Base-by-base conservation (phyloP, 2,113 vertebrate species). In the Cinclus cinclus region DNA sequence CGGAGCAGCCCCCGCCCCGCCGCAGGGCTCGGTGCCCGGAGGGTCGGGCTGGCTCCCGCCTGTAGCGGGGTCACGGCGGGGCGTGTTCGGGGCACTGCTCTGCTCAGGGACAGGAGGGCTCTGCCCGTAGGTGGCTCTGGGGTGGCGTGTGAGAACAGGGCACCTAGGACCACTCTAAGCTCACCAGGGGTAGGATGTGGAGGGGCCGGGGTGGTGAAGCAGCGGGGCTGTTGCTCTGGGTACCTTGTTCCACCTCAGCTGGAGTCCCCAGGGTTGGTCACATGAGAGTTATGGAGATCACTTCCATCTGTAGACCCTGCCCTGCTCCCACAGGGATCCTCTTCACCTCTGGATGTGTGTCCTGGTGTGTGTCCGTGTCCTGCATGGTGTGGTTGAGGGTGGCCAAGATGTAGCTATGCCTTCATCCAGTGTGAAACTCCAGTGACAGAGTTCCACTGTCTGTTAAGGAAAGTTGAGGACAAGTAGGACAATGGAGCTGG, bases 381-480 rank as follows among this genome's bases (percentile, higher is more conserved):
- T 31, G 62, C 33, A 0, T 3, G n/a, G 10, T 0, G 5, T 46
- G 30, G 46, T 5, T 47, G 60, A 27, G 59, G 0, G 3, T 2
- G 6, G 21, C 28, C 44, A 11, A 59, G 60, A 20, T 2, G 4
- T 14, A 19, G 62, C 50, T 31, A 30, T 56, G 15, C 21, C 33
- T 22, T 44, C 7, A 1, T 28, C 21, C 53, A 22, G 15, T 11
- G 55, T 42, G 89, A 13, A 49, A 22, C 44, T n/a, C 22, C 52
- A 11, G 1, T 0, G 3, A 3, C 2, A 10, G n/a, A 21, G 30
- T 35, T 69, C 14, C 5, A 0, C 4, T 47, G 21, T 24, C 14
- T 74, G 23, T 5, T 15, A 4, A 4, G 22, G 44, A 33, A 60
- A 55, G n/a, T 58, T 59, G 17, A 37, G 59, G 59, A 13, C 20